phyloP scores from a whole-genome alignment of 1,140 invertebrate genomes.

The Chrysopa pallens region DNA sequence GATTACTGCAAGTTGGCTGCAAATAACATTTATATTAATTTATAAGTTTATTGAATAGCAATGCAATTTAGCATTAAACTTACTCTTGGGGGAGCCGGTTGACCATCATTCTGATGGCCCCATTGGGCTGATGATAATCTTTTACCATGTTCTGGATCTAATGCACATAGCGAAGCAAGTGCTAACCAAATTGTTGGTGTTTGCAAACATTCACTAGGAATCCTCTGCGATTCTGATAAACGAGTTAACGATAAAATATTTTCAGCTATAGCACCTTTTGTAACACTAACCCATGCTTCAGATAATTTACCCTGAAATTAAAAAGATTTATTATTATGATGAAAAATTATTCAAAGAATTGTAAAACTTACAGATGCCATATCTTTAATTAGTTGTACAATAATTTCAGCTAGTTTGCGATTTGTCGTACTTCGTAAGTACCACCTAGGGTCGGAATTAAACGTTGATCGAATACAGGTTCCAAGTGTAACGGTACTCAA shows the following conservation, averaged over 20 bases:
- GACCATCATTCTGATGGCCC: constrained; percentile 32
- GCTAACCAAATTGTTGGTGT: constrained; percentile 82
- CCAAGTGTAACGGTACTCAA: constrained; percentile 37
- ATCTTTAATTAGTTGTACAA: constrained; percentile 75
- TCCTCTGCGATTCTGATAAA: constrained; percentile 53
- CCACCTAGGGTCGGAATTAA: constrained; percentile 46
- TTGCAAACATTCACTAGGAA: constrained; percentile 55
- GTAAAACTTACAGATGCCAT: constrained; percentile 63
- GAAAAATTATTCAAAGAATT: not conserved
- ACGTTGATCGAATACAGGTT: constrained; percentile 35
- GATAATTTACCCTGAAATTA: constrained; percentile 63
- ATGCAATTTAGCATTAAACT: constrained; percentile 13
- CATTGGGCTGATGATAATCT: constrained; percentile 43
- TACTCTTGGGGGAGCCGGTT: constrained; percentile 42
- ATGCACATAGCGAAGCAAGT: constrained; percentile 78
- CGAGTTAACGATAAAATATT: constrained; percentile 74
- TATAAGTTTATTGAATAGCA: not conserved
- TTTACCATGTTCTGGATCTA: constrained; percentile 83
- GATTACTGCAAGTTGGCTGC: constrained; percentile 76
- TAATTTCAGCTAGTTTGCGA: constrained; percentile 68
- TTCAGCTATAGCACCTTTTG: constrained; percentile 80
- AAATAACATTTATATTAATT: not conserved
- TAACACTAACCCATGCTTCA: constrained; percentile 68
- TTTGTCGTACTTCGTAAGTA: constrained; percentile 71
- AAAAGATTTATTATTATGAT: not conserved